Base-by-base conservation (phyloP, 2,888 invertebrate genomes). In the Myathropa florea region DNA sequence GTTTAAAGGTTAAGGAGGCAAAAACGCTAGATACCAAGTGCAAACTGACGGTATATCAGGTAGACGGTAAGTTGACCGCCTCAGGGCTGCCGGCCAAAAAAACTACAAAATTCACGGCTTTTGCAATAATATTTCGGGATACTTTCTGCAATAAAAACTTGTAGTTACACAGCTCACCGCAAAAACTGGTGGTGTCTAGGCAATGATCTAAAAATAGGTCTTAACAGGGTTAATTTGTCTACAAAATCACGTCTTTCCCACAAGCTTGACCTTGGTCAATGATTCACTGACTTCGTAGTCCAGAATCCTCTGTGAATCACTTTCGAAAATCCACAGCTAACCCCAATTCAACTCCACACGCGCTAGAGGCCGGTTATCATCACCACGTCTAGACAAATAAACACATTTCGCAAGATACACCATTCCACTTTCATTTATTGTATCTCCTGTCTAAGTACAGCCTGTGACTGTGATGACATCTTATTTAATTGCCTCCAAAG, bases 401-500 rank as follows among this genome's bases (percentile, higher is more conserved):
- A 70, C 36, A n/a, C 21, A 46, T 14, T 78, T 65, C 64, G 9
- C 59, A 83, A 24, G 60, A 21, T 33, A 75, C 60, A 53, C 18
- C 65, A 78, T 64, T 81, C 82, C 77, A 85, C 85, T 85, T 85
- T 85, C 85, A 82, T 82, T 85, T 85, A 65, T 59, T 26, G 77
- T 77, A 57, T 60, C 67, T 60, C 75, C 30, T 14, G 14, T 23
- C 39, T 59, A 59, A 70, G 59, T 59, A 61, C 59, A 33, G 28
- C 33, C 21, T 18, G 30, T 33, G 36, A n/a, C 28, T 61, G 30
- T 59, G 72, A 82, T 85, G 77, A 78, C 77, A 85, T 81, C 85
- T 85, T 81, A 82, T 85, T 85, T 82, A 81, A 73, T 82, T 70
- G 71, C 64, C 18, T 46, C 46, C 46, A 2, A 1, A 7, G 33